phyloP scores from a whole-genome alignment of 92 coral and sea anemone genomes.

The Nematostella vectensis region DNA sequence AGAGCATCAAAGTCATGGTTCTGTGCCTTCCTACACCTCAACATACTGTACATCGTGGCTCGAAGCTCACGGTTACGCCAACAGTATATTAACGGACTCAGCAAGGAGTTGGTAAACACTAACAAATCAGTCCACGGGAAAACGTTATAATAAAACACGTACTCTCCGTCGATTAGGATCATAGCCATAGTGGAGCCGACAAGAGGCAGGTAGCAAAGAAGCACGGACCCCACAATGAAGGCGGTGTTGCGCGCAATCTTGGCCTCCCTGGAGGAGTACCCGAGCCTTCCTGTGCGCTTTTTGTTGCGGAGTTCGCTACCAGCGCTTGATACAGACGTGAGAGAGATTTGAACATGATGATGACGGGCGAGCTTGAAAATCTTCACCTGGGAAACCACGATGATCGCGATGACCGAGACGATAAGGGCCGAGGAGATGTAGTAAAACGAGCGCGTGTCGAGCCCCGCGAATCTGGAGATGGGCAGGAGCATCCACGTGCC shows the following conservation, averaged over 20 bases:
- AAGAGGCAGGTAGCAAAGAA: conserved; percentile 24
- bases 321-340: conserved; percentile 2
- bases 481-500: conserved; percentile 10
- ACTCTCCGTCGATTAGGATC: conserved; percentile 1
- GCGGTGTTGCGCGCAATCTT: conserved; percentile 28
- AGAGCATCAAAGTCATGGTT: too few relatives aligned
- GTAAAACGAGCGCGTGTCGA: conserved; percentile 6
- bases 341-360: conserved; percentile 25
- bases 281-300: not conserved
- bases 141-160: conserved; percentile 11
- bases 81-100: conserved; percentile 49
- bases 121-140: conserved; percentile 28
- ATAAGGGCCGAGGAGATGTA: conserved; percentile 11
- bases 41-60: conserved; percentile 13
- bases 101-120: conserved; percentile 35
- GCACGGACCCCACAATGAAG: conserved; percentile 24
- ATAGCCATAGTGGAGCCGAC: conserved; percentile 5
- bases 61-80: conserved; percentile 48
- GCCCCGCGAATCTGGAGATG: conserved; percentile 16
- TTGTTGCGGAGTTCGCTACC: not conserved
- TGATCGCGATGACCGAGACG: conserved; percentile 7
- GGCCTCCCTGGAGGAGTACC: conserved; percentile 24
- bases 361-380: conserved; percentile 24
- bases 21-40: too few relatives aligned
- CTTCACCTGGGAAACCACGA: conserved; percentile 12